Evolutionary conservation across 1,140 invertebrate species (phyloP).

Genomic region (Drosophila carrolli): DNA sequence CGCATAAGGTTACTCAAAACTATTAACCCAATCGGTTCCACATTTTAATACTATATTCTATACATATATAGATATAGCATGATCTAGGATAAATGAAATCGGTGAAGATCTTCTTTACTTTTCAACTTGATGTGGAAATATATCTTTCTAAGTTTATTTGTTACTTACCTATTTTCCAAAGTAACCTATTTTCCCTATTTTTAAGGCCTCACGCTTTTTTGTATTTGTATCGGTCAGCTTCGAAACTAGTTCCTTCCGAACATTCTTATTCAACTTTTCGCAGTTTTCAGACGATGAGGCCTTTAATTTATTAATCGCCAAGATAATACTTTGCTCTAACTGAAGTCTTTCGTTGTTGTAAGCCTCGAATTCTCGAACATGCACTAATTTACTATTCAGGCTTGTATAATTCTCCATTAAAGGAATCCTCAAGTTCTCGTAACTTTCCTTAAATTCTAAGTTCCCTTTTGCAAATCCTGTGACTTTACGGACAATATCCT

Average conservation of each 20-base stretch:
- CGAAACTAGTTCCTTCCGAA: not conserved
- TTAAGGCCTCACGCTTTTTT: not conserved
- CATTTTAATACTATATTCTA: too few species aligned
- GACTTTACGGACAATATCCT: not conserved
- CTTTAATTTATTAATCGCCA: not conserved
- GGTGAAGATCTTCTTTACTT: too few species aligned
- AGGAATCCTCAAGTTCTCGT: not conserved
- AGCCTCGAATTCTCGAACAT: not conserved
- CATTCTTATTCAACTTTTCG: not conserved
- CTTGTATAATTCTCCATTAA: slow-evolving; percentile 6
- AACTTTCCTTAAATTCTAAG: not conserved
- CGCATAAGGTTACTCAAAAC: too few species aligned
- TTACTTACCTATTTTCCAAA: not conserved
- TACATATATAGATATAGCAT: too few species aligned
- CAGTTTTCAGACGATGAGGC: not conserved
- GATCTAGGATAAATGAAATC: too few species aligned
- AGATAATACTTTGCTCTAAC: not conserved
- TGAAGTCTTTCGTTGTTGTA: not conserved
- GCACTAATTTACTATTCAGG: not conserved
- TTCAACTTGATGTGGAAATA: too few species aligned
- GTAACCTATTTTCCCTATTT: too few species aligned
- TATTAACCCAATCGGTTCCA: too few species aligned
- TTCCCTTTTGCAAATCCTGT: not conserved
- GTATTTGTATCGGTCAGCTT: not conserved
- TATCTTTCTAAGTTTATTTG: too few species aligned